Evolutionary conservation across 2,113 vertebrate species (phyloP).

Genomic region (Grallaria varia): DNA sequence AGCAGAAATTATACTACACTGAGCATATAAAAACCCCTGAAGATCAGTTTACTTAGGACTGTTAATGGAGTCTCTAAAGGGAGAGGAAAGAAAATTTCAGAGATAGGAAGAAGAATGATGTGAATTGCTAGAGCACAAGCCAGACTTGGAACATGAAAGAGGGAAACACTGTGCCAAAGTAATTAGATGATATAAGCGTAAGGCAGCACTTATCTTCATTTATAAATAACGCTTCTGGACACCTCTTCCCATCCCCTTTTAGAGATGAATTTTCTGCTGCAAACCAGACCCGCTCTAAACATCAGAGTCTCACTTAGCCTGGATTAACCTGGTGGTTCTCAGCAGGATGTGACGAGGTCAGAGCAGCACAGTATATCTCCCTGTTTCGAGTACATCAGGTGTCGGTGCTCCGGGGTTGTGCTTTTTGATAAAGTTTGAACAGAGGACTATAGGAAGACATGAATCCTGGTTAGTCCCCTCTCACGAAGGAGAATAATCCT

Average conservation of each 20-base stretch:
- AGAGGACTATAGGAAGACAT: neutral
- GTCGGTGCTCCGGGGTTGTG: neutral
- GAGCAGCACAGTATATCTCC: neutral
- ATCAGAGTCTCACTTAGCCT: slow-evolving; percentile 24
- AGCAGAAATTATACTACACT: neutral
- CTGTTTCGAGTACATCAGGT: neutral
- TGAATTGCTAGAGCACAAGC: slow-evolving; percentile 4
- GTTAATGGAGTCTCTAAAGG: slow-evolving; percentile 2
- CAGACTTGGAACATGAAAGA: slow-evolving; percentile 52
- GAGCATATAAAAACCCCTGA: neutral
- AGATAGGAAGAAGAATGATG: slow-evolving; percentile 38
- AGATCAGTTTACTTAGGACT: neutral
- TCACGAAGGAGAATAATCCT: neutral
- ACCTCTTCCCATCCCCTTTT: slow-evolving; percentile 5
- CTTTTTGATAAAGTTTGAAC: neutral
- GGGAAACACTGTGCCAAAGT: neutral
- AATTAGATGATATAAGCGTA: slow-evolving; percentile 62
- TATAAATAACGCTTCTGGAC: slow-evolving; percentile 53
- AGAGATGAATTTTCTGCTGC: neutral
- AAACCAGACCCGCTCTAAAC: slow-evolving; percentile 3
- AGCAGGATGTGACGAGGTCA: neutral
- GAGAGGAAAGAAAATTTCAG: neutral
- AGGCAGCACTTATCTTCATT: slow-evolving; percentile 45
- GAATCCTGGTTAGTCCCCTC: neutral
- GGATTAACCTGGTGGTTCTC: slow-evolving; percentile 9